Evolutionary conservation across 2,888 invertebrate genomes (phyloP), one percentile per base, ranked within the genome.

Genomic region (Nezara viridula): DNA sequence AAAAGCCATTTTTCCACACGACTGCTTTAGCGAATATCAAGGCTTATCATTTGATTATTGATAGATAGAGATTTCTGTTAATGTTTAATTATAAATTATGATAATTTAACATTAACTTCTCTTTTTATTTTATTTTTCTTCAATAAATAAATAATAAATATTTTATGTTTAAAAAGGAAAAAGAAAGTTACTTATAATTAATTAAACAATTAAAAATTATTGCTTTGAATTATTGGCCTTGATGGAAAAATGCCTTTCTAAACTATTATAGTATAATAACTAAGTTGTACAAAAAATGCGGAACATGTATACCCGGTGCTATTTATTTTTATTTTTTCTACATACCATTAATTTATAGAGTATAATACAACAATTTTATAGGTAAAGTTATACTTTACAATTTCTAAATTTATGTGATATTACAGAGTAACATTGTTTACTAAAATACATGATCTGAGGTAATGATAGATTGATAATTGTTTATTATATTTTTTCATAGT

Each of bases 331-430:
- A 44, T 81, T 81, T 81, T 81, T 81, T 44, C 44, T 81, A 44
- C 44, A 40, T 81, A 81, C 81, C 44, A 81, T 81, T 81, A 81
- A n/a, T 81, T 81, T 81, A 44, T 81, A n/a, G 14, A 47, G 40
- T n/a, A 19, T 44, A 32, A 40, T 81, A 47, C 40, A 44, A 24
- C 40, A n/a, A 81, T 14, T 40, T 40, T 24, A 40, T 40, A 77
- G 37, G n/a, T 10, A 44, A 81, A 24, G 52, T 37, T 24, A 49
- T n/a, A 55, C 50, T 55, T 55, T 86, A 37, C 37, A 40, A n/a
- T 40, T 40, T 86, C 86, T 86, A 86, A 86, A 86, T 86, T 86
- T 86, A 86, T 86, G 86, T 86, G 86, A 86, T 86, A 86, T 86
- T 86, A 55, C 55, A 60, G 37, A 50, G 10, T 86, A 86, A 86